Conservation (phyloP, 1,140 invertebrate genomes). For the Mya arenaria region DNA sequence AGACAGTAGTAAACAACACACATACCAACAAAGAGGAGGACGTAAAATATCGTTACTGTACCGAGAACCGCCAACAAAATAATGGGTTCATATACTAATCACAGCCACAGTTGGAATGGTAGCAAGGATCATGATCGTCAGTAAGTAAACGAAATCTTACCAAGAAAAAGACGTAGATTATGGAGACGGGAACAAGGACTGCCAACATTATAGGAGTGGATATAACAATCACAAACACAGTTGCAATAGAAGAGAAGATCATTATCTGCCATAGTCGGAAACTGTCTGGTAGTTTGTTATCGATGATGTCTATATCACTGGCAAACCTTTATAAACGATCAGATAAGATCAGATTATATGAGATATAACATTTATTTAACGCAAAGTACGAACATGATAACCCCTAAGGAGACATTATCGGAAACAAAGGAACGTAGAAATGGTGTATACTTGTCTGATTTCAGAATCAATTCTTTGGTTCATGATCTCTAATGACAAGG, state of each 20-base stretch:
- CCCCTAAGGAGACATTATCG: too few relatives aligned
- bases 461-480: too few relatives aligned
- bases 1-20: too few relatives aligned
- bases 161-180: constrained; percentile 84
- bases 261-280: constrained; percentile 76
- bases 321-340: constrained; percentile 80
- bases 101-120: too few relatives aligned
- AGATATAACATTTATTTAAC: too few relatives aligned
- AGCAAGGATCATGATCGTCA: too few relatives aligned
- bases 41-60: not conserved
- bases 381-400: too few relatives aligned
- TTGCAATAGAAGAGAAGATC: constrained; percentile 66
- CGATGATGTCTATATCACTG: constrained; percentile 83
- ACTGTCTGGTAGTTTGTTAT: constrained; percentile 81
- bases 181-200: constrained; percentile 82
- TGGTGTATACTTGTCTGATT: too few relatives aligned
- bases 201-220: constrained; percentile 70
- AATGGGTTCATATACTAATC: not conserved
- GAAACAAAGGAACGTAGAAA: too few relatives aligned
- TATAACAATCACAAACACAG: constrained; percentile 66
- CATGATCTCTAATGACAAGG: too few relatives aligned
- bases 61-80: not conserved
- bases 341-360: constrained; percentile 77
- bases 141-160: constrained; percentile 67
- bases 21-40: not conserved